Base-by-base conservation (phyloP, 2,888 invertebrate genomes). In the Nymphalis c-album region DNA sequence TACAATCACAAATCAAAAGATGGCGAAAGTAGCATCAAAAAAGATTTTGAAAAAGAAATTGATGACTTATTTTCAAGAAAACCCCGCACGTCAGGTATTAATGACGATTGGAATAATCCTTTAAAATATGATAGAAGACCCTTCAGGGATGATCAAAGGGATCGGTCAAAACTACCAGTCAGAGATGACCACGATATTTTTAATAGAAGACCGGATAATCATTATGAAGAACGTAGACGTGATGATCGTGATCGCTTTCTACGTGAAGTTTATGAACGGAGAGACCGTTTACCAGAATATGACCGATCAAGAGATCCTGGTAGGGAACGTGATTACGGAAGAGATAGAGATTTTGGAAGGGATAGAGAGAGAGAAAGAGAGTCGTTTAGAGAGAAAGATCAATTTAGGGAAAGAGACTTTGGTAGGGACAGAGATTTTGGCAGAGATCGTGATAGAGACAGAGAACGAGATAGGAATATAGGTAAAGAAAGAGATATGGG, bases 1-100 rank as follows among this genome's bases (percentile, higher is more conserved):
- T 96, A 96, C 82, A 94, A 95, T 72, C 95, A 96, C 79, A 93
- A 88, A 77, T 92, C 93, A 61, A 94, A 90, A 74, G 86, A 90
- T 67, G 80, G 80, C 26, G 90, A 89, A 18, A 64, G 31, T 55
- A 76, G 75, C 31, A 86, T 80, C 71, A 86, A 79, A 69, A 85
- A 76, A 69, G 84, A 89, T 76, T 89, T 87, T 77, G 88, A 88
- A 75, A 85, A 77, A 73, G 90, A 90, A 80, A 85, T 78, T 20
- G 88, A 89, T 72, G 86, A 87, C 47, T 71, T 91, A 68, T 91
- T 87, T 74, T 60, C 76, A 22, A 85, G 84, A 70, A 84, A 84
- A 74, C 77, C 84, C 17, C 78, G 81, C 71, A 80, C 81, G 70
- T 22, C 35, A 45, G 86, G 86, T n/a, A 71, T 75, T 18, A 80